These are phyloP conservation scores for Stegodyphus dumicola DNA, from an alignment of 1,140 invertebrate species.

Conservation along the genomic window DNA sequence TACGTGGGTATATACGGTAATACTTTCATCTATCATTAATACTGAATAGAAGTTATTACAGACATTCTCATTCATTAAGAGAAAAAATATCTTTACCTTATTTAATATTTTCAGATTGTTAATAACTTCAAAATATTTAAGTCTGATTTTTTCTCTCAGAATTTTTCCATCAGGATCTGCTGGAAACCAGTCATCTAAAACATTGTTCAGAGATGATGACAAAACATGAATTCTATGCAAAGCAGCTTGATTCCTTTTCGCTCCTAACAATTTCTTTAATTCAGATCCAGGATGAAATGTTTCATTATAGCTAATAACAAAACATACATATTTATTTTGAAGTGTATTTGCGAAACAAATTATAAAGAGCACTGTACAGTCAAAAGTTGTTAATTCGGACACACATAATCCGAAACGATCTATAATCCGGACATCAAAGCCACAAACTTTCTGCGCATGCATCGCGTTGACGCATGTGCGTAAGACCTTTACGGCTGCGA, in stretches of 20 bases:
- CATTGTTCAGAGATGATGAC: conserved; percentile 25
- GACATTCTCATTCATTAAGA: not conserved
- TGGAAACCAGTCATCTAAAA: not conserved
- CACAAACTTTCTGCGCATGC: no score
- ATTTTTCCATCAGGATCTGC: not conserved
- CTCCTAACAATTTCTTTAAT: conserved; percentile 27
- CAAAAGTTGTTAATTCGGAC: no score
- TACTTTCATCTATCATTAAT: no score
- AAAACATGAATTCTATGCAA: conserved; percentile 42
- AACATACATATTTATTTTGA: not conserved
- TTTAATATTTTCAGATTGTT: conserved; percentile 24
- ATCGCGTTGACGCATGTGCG: no score
- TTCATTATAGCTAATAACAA: conserved; percentile 42
- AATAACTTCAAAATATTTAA: conserved; percentile 32
- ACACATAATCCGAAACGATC: no score
- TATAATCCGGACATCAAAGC: no score
- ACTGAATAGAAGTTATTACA: no score
- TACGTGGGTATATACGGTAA: no score
- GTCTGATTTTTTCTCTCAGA: conserved; percentile 25
- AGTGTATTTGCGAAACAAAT: no score
- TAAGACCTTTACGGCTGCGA: no score
- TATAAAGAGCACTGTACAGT: no score
- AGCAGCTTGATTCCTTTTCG: conserved; percentile 38
- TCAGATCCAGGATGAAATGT: conserved; percentile 34
- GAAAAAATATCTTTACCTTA: conserved; percentile 16